Evolutionary conservation across 2,113 vertebrate species (phyloP).

Genomic region (Actenoides hombroni): DNA sequence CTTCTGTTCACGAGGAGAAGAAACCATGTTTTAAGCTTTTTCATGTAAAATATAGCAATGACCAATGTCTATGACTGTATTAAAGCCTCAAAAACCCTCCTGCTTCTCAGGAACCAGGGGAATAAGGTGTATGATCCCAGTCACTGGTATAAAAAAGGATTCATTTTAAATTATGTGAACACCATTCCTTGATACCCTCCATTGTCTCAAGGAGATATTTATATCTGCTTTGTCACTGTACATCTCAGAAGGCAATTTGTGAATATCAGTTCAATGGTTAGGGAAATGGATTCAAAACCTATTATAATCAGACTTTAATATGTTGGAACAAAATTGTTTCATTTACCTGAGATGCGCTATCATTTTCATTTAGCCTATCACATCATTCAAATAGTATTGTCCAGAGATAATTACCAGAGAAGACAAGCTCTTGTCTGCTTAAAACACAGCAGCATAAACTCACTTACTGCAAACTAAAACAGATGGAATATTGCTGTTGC

Average conservation of each 20-base stretch:
- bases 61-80: neutral
- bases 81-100: neutral
- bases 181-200: neutral
- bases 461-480: conserved; percentile 27
- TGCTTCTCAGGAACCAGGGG: neutral
- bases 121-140: neutral
- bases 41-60: neutral
- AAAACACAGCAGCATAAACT: neutral
- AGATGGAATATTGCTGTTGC: neutral
- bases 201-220: neutral
- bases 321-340: neutral
- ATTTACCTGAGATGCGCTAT: neutral
- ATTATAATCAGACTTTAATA: conserved; percentile 11
- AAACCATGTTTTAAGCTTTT: neutral
- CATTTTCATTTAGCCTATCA: conserved; percentile 19
- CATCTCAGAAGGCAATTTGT: neutral
- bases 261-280: neutral
- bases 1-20: neutral
- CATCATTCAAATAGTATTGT: neutral
- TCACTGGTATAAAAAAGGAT: neutral
- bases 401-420: conserved; percentile 12
- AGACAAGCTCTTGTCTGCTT: neutral
- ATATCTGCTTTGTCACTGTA: neutral
- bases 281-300: neutral
- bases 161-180: neutral